phyloP scores from a whole-genome alignment of 2,888 invertebrate genomes.

The Argynnis bischoffii region DNA sequence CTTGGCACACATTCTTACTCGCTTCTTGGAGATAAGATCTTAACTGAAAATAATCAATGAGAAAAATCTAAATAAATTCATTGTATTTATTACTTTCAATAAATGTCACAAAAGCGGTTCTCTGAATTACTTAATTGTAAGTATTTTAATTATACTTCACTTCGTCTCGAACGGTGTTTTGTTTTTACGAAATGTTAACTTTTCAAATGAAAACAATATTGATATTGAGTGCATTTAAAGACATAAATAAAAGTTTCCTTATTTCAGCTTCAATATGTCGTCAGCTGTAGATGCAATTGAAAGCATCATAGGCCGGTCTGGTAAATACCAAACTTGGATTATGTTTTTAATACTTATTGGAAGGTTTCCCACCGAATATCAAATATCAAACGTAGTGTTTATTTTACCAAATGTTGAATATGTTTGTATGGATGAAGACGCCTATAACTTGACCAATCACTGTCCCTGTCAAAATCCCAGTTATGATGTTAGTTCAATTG shows the following conservation, averaged over 20 bases:
- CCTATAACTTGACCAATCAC: slow-evolving; percentile 61
- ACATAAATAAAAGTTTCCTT: neutral
- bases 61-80: too few species aligned
- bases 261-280: slow-evolving; percentile 36
- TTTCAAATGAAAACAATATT: too few species aligned
- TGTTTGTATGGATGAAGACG: slow-evolving; percentile 63
- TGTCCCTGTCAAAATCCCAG: slow-evolving; percentile 74
- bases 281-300: slow-evolving; percentile 59
- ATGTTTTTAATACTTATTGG: slow-evolving; percentile 74
- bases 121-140: too few species aligned
- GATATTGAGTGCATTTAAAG: too few species aligned
- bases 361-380: slow-evolving; percentile 81
- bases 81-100: too few species aligned
- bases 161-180: too few species aligned
- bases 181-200: too few species aligned
- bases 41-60: too few species aligned
- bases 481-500: slow-evolving; percentile 78
- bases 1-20: too few species aligned
- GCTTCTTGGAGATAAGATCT: too few species aligned
- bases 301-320: slow-evolving; percentile 78
- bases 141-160: too few species aligned
- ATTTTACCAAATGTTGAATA: slow-evolving; percentile 79
- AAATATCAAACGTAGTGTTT: slow-evolving; percentile 81
- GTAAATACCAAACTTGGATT: slow-evolving; percentile 80
- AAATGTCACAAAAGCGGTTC: too few species aligned